Evolutionary conservation across 2,888 invertebrate species (phyloP).

Genomic region (Nysson spinosus): DNA sequence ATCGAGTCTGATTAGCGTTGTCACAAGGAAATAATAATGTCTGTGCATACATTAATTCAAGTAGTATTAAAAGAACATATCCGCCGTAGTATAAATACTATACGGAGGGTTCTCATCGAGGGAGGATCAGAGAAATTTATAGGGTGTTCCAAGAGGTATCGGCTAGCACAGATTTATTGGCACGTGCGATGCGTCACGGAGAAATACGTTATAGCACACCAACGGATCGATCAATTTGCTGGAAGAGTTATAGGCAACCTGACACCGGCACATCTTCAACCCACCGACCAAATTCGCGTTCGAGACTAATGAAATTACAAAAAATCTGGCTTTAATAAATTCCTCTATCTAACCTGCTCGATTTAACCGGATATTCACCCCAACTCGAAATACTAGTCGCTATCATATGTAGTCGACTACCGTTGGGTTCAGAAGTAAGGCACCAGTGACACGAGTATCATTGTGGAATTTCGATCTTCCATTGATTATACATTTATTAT

Average conservation of each 20-base stretch:
- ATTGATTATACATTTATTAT: too few species aligned
- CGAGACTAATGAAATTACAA: constrained; percentile 27
- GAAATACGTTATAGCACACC: constrained; percentile 48
- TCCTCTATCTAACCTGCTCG: too few species aligned
- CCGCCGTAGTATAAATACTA: constrained; percentile 22
- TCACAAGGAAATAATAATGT: too few species aligned
- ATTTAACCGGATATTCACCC: too few species aligned
- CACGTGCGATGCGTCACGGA: constrained; percentile 60
- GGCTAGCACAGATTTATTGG: constrained; percentile 54
- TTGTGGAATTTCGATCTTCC: too few species aligned
- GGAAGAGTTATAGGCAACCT: constrained; percentile 45
- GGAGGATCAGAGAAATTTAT: constrained; percentile 59
- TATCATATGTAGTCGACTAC: too few species aligned
- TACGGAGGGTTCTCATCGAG: constrained; percentile 43
- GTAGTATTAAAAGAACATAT: constrained; percentile 33
- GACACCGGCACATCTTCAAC: constrained; percentile 44
- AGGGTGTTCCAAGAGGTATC: constrained; percentile 56
- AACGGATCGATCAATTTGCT: constrained; percentile 52
- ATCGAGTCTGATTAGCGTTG: too few species aligned
- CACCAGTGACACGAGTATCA: too few species aligned
- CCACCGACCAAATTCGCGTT: constrained; percentile 5
- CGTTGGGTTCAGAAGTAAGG: too few species aligned
- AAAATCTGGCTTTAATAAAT: too few species aligned
- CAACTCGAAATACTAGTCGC: too few species aligned
- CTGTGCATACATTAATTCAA: constrained; percentile 41